Conservation (phyloP, 2,113 vertebrate species). For the Brachyhypopomus occidentalis region DNA sequence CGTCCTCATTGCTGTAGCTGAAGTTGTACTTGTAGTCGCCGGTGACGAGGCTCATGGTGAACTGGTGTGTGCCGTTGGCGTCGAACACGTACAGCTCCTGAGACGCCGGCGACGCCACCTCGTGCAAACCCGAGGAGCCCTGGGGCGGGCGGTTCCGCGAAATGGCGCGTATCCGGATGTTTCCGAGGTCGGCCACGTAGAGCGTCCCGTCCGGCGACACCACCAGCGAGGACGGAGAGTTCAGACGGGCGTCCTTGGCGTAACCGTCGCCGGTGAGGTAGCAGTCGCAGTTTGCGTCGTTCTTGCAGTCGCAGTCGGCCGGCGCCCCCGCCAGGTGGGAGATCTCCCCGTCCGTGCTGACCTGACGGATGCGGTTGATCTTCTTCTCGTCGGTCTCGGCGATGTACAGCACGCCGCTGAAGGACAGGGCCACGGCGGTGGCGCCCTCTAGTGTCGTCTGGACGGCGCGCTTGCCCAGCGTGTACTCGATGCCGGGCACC, state of each 20-base stretch:
- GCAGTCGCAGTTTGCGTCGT: conserved; percentile 96
- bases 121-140: conserved; percentile 85
- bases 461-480: conserved; percentile 85
- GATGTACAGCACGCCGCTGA: conserved; percentile 93
- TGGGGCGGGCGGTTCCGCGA: conserved; percentile 85
- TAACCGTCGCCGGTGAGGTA: conserved; percentile 95
- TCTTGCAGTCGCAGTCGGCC: conserved; percentile 97
- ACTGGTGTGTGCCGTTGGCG: conserved; percentile 93
- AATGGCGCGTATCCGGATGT: conserved; percentile 93
- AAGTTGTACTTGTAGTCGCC: conserved; percentile 98
- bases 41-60: conserved; percentile 90
- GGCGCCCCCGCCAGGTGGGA: conserved; percentile 88
- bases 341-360: conserved; percentile 96
- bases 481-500: conserved; percentile 92
- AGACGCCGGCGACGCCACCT: conserved; percentile 91
- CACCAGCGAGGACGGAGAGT: conserved; percentile 89
- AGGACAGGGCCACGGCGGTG: conserved; percentile 90
- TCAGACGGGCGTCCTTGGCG: conserved; percentile 93
- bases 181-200: conserved; percentile 94
- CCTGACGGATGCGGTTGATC: conserved; percentile 93
- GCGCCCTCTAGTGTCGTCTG: conserved; percentile 95
- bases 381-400: conserved; percentile 98
- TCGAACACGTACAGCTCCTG: conserved; percentile 98
- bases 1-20: conserved; percentile 97
- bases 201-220: conserved; percentile 93